Conservation (phyloP, 2,113 vertebrate genomes). For the Butastur rufipennis region DNA sequence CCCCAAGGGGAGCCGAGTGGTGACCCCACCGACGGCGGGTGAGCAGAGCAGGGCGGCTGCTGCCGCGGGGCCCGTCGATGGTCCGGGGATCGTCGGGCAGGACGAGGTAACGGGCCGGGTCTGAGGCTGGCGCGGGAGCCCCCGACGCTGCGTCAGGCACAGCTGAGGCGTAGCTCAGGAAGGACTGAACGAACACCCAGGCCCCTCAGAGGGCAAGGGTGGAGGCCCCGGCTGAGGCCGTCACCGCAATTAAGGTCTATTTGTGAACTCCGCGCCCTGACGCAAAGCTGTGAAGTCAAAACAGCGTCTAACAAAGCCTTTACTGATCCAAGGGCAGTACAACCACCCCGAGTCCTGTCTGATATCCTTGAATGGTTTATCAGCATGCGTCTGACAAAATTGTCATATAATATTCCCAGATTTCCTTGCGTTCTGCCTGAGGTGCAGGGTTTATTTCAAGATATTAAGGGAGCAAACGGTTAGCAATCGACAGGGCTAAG, state of each 20-base stretch:
- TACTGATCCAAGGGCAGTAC: neutral
- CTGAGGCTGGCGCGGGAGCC: neutral
- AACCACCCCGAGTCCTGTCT: neutral
- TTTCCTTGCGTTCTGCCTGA: neutral
- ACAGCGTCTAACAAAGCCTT: neutral
- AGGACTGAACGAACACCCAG: neutral
- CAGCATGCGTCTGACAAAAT: neutral
- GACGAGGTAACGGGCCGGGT: neutral
- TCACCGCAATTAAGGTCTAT: neutral
- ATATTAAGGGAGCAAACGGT: neutral
- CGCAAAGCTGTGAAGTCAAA: neutral
- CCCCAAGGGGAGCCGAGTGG: fast-evolving
- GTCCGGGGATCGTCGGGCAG: neutral
- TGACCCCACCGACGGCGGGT: neutral
- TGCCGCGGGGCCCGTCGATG: fast-evolving
- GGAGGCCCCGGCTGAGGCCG: neutral
- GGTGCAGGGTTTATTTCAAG: neutral
- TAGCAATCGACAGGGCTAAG: neutral
- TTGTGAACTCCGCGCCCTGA: neutral
- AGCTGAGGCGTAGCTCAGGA: neutral
- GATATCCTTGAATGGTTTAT: neutral
- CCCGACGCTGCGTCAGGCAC: no score
- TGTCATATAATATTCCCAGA: neutral
- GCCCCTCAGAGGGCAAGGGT: neutral
- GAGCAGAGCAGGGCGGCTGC: neutral